phyloP scores from a whole-genome alignment of 1,140 invertebrate species.

The Solenopsis invicta region DNA sequence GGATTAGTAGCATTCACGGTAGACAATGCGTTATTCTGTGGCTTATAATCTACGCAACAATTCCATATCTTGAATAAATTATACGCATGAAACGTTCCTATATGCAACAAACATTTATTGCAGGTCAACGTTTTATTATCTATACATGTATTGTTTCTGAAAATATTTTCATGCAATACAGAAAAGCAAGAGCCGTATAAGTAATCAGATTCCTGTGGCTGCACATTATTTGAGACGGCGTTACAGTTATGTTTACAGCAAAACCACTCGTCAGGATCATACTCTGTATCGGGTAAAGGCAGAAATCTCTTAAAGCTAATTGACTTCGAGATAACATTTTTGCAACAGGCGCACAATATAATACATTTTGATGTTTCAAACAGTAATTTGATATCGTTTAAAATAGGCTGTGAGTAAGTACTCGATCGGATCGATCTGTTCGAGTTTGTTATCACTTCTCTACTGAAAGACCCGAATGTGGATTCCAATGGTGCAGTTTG shows the following conservation, averaged over 20 bases:
- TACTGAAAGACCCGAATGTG: slow-evolving; percentile 81
- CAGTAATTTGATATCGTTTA: slow-evolving; percentile 66
- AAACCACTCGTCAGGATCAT: slow-evolving; percentile 84
- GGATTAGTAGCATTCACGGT: slow-evolving; percentile 69
- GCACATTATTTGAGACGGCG: slow-evolving; percentile 67
- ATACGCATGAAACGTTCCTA: slow-evolving; percentile 76
- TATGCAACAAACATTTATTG: slow-evolving; percentile 79
- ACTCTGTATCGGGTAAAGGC: slow-evolving; percentile 81
- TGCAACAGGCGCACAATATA: slow-evolving; percentile 78
- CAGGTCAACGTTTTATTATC: slow-evolving; percentile 75
- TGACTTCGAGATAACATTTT: slow-evolving; percentile 78
- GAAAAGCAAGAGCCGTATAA: slow-evolving; percentile 82
- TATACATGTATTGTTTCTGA: slow-evolving; percentile 76
- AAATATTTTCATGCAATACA: slow-evolving; percentile 76
- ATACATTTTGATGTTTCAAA: slow-evolving; percentile 64
- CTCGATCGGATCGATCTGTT: slow-evolving; percentile 26
- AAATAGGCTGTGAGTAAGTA: slow-evolving; percentile 17
- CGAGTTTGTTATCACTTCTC: slow-evolving; percentile 76
- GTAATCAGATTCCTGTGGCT: slow-evolving; percentile 79
- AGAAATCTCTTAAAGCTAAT: slow-evolving; percentile 79
- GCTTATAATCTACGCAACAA: slow-evolving; percentile 78
- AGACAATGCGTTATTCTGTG: slow-evolving; percentile 22
- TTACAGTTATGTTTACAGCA: slow-evolving; percentile 80
- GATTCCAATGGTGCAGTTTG: slow-evolving; percentile 80
- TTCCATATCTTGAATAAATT: slow-evolving; percentile 83